These are phyloP conservation scores for Drosophila pseudoobscura DNA, from an alignment of 1,140 invertebrate species.

Conservation along the genomic window DNA sequence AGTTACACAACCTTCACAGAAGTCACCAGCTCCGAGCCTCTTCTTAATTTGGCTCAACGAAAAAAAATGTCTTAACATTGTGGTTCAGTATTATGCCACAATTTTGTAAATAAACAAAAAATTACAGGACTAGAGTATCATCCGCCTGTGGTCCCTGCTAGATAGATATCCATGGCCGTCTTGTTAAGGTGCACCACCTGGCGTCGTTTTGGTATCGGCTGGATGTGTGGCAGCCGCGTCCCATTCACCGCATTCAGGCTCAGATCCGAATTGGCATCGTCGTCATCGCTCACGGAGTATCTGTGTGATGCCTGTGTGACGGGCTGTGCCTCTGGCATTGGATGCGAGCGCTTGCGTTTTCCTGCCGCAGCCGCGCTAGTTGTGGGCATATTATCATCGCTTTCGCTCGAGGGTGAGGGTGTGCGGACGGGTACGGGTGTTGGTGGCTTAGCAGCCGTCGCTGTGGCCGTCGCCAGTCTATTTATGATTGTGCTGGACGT, in stretches of 20 bases:
- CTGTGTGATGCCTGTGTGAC: no score
- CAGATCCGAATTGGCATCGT: conserved; percentile 39
- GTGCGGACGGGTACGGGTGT: background rate
- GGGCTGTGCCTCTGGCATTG: background rate
- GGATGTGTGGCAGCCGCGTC: conserved; percentile 56
- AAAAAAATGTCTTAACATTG: no score
- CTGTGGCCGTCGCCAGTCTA: background rate
- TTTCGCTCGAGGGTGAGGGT: no score
- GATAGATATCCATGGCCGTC: conserved; percentile 55
- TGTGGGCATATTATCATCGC: background rate
- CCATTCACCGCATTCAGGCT: conserved; percentile 70
- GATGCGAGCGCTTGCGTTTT: background rate
- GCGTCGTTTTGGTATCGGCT: conserved; percentile 60
- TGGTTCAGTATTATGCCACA: no score
- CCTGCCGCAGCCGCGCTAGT: conserved; percentile 4
- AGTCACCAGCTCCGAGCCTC: no score
- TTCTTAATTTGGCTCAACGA: no score
- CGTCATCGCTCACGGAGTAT: conserved; percentile 30
- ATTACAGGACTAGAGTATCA: background rate
- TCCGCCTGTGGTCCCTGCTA: conserved; percentile 63
- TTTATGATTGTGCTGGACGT: background rate
- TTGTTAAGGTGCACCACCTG: conserved; percentile 30
- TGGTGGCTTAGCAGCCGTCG: background rate
- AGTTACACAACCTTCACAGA: no score
- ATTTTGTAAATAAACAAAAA: no score